These are phyloP conservation scores for Pachymerium ferrugineum DNA, from an alignment of 2,888 invertebrate species.

Conservation along the genomic window DNA sequence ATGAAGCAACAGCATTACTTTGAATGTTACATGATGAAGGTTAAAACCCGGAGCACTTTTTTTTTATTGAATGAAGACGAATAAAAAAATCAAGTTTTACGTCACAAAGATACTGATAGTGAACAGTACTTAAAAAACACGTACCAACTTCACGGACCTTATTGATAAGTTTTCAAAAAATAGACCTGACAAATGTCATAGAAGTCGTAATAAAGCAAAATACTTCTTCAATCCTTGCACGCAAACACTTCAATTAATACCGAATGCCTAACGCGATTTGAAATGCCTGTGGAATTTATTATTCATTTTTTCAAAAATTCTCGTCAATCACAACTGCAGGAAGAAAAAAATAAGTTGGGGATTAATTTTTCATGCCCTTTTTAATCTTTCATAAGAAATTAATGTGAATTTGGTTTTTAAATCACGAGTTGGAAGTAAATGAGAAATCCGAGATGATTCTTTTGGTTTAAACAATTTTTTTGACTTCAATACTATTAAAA, in stretches of 20 bases:
- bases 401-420: background rate
- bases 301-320: background rate
- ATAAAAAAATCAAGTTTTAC: background rate
- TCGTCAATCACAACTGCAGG: background rate
- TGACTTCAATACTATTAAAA: no score
- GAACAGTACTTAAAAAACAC: no score
- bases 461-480: background rate
- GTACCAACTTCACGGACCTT: no score
- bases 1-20: conserved; percentile 21
- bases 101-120: no score
- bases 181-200: no score
- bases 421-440: background rate
- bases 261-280: conserved; percentile 5
- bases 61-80: no score
- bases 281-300: background rate
- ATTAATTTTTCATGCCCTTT: conserved; percentile 9
- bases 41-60: background rate
- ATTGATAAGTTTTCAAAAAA: no score
- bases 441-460: background rate
- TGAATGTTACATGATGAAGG: conserved; percentile 15
- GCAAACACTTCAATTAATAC: no score
- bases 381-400: conserved; percentile 1
- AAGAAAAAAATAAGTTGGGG: background rate
- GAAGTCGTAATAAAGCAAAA: no score
- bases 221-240: no score